Evolutionary conservation across 2,888 invertebrate genomes (phyloP), one percentile per base, ranked within the genome.

Genomic region (Yponomeuta cagnagella): DNA sequence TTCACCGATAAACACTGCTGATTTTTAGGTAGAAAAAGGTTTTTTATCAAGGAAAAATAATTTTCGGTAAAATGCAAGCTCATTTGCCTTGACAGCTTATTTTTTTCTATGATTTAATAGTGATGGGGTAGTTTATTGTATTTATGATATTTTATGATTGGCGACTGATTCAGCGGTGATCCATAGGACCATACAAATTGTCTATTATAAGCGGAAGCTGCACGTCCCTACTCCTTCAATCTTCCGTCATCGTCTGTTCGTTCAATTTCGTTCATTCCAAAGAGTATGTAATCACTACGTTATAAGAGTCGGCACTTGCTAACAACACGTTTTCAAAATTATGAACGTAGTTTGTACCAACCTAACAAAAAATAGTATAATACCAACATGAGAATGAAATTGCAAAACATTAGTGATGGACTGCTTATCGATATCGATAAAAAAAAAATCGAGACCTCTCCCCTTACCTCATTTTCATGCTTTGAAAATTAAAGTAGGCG

Each of bases 61-160:
- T 2, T 33, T 63, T 52, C 63, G 69, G 71, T 76, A 76, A 79
- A 43, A 77, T 81, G 82, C 82, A 80, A 82, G 75, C 79, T 83
- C 82, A 83, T 78, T 77, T 73, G 71, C 72, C 71, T 70, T 79
- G 79, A 79, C 79, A 79, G 48, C 63, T 69, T 70, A 10, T 37
- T 43, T 70, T 70, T 67, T 67, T 43, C 10, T 37, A 15, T 10
- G 67, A 15, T 4, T 15, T 5, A 58, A 12, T 15, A 58, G 52
- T 58, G 15, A 58, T 48, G 48, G 5, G 63, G 63, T 31, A 64
- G 23, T 23, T 23, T 23, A 23, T 23, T 23, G 23, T 23, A 23
- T 23, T 23, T 23, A 23, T 23, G 23, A 23, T 23, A 23, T 23
- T 23, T 23, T 23, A 23, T 23, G 23, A 23, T 23, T 23, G 23